Evolutionary conservation across 2,888 invertebrate species (phyloP), one percentile per base, ranked within the genome.

Genomic region (Tribolium freemani): DNA sequence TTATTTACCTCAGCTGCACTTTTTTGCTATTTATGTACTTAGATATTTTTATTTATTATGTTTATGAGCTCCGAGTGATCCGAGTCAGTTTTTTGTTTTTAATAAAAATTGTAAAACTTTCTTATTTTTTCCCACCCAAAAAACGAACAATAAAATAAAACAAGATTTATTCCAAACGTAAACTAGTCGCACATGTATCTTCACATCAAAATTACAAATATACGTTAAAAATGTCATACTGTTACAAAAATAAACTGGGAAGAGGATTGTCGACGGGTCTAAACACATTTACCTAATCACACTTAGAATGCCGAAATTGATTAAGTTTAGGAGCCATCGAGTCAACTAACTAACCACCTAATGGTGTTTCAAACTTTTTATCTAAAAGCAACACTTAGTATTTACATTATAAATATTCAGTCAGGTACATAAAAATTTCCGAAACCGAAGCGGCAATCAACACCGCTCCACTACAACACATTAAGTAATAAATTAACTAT

Each of bases 21-120:
- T 46, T 57, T 57, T 31, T 58, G 68, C 50, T 58, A 56, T 56
- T 54, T 60, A 21, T 48, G 68, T 58, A 57, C 50, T 68, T 67
- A 67, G 53, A 64, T 45, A 44, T 56, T 67, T 46, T 67, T 54
- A 68, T 68, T 68, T 57, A 57, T 68, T 68, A 50, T 16, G 5
- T 50, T 50, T 67, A 26, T 3, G 54, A 10, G n/a, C 60, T 31
- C 11, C 45, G n/a, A 54, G 31, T 53, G 38, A 53, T 26, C 13
- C 20, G 46, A 48, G 13, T 44, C 30, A n/a, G 44, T 51, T 63
- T 50, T 20, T 68, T 58, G 58, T 57, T 58, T 68, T 68, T 58
- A 68, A 68, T 68, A 68, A 68, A 68, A 57, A 68, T 13, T 3
- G 11, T 10, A 56, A 66, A 66, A 10, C 10, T 45, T 16, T 30